Evolutionary conservation across 2,113 vertebrate species (phyloP).

Genomic region (Seriola quinqueradiata): DNA sequence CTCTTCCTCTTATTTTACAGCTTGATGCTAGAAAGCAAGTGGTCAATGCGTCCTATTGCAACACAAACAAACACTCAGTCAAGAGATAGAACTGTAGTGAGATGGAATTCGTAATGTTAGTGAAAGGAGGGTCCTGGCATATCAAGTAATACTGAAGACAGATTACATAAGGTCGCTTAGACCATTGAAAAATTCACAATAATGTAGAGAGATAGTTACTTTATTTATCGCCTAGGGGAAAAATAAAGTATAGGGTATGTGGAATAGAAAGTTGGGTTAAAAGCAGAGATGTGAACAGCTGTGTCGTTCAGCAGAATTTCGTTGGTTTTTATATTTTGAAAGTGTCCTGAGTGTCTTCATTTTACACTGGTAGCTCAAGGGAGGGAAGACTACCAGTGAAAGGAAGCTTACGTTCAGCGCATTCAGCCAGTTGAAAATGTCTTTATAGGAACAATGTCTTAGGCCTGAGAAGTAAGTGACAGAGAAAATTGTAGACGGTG

Average conservation of each 20-base stretch:
- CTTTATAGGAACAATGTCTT: neutral
- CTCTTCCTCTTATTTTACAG: constrained; percentile 1
- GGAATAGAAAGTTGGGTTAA: neutral
- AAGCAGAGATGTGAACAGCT: neutral
- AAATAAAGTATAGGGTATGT: neutral
- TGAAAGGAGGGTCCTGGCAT: neutral
- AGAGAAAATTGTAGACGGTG: constrained; percentile 1
- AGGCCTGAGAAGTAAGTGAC: neutral
- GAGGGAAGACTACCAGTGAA: neutral
- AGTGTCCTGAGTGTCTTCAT: neutral
- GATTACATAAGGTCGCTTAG: neutral
- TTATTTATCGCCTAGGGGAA: too few species aligned
- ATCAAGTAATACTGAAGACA: constrained; percentile 6
- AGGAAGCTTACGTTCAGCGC: neutral
- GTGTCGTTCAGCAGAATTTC: neutral
- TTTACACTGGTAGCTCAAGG: neutral
- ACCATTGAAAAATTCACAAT: neutral
- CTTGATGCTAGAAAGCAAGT: neutral
- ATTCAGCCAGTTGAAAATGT: neutral
- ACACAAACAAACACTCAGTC: neutral
- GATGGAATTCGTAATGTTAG: neutral
- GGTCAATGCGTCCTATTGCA: neutral
- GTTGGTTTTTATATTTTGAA: neutral
- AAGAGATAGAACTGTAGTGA: neutral
- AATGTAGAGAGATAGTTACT: too few species aligned